phyloP scores from a whole-genome alignment of 2,888 invertebrate genomes.

The Eupithecia centaureata region DNA sequence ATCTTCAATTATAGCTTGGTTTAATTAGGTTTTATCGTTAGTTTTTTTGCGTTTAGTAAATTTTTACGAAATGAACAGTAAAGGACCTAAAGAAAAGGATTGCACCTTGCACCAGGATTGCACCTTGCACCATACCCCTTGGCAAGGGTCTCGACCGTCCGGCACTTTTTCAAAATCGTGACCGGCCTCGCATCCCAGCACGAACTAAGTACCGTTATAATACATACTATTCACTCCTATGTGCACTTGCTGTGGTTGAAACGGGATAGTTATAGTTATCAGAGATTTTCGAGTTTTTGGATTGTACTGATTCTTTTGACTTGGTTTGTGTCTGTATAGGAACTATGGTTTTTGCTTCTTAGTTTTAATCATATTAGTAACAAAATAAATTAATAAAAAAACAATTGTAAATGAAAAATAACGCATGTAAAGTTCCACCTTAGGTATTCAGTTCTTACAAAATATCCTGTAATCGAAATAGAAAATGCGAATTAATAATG shows the following conservation, averaged over 20 bases:
- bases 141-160: constrained; percentile 65
- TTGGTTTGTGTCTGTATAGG: background rate
- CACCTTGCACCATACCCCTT: constrained; percentile 58
- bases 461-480: background rate
- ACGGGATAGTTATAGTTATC: constrained; percentile 56
- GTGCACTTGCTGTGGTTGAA: constrained; percentile 47
- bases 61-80: background rate
- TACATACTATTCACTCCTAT: constrained; percentile 61
- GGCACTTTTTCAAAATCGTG: constrained; percentile 83
- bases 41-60: no score
- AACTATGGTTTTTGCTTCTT: background rate
- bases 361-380: background rate
- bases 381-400: background rate
- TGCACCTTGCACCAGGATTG: constrained; percentile 53
- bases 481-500: background rate
- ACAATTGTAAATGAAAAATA: background rate
- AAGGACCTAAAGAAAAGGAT: background rate
- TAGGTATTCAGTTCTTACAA: background rate
- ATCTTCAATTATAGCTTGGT: no score
- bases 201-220: constrained; percentile 77
- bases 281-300: constrained; percentile 44
- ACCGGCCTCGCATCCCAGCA: constrained; percentile 77
- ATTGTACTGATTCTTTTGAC: background rate
- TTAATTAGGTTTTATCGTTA: no score
- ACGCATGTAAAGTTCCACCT: background rate